Evolutionary conservation across 2,888 invertebrate genomes (phyloP), one percentile per base, ranked within the genome.

Genomic region (Hydraecia micacea): DNA sequence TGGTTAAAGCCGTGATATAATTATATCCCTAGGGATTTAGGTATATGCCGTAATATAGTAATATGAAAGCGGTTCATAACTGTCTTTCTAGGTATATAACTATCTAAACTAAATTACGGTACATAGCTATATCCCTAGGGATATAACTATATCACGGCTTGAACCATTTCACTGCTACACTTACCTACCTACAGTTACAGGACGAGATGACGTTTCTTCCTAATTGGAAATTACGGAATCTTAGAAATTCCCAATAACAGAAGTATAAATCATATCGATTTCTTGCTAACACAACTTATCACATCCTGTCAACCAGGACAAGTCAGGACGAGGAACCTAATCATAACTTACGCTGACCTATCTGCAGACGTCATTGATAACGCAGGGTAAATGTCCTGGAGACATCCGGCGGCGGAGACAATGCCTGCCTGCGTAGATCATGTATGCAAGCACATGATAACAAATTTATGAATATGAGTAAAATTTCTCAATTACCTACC

Each of bases 321-420:
- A 86, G 83, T 86, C 85, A 89, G 88, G 82, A 88, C 87, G 86
- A 88, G 88, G 91, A 88, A 92, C 90, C 90, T 91, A 91, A 91
- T 90, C 83, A 89, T 90, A 91, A 92, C 91, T 91, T 90, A 91
- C 89, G 82, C 81, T 90, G 90, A 89, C 87, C 90, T 92, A 91
- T 91, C 92, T 85, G 82, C 85, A 86, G 88, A 90, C 91, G 91
- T 87, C 83, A 87, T 69, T 90, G 95, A 95, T 95, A 95, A 94
- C 86, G 74, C 84, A 84, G 93, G 91, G 92, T 93, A 93, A 91
- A 92, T 90, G 94, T 93, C 93, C 94, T 93, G 91, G 81, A 91
- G 90, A 92, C 91, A 90, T 91, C 92, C 92, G 88, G 84, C 92
- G 88, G 84, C 76, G 81, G 80, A 88, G 83, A 85, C 86, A 81